Evolutionary conservation across 2,113 vertebrate species (phyloP).

Genomic region (Grammomys surdaster): DNA sequence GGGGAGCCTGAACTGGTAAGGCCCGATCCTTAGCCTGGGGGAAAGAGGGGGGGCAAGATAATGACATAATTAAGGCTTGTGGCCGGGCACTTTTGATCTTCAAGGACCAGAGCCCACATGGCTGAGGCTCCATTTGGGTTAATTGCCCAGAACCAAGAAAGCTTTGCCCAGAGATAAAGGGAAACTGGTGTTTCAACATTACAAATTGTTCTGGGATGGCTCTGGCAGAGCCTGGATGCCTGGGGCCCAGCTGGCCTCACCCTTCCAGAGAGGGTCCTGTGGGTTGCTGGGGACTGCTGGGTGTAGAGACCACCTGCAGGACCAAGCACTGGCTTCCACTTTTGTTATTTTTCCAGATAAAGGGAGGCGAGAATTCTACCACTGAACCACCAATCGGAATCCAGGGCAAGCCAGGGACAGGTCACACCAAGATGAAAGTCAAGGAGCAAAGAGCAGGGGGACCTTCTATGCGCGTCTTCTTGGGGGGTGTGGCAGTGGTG

Average conservation of each 20-base stretch:
- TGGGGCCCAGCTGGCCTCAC: not conserved
- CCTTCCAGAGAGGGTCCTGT: not conserved
- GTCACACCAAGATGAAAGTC: not conserved
- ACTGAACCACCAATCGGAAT: not conserved
- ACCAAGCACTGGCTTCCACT: rapidly evolving
- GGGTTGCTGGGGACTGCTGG: not conserved
- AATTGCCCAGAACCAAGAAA: slow-evolving; percentile 67
- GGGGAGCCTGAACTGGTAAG: slow-evolving; percentile 67
- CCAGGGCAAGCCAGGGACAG: not conserved
- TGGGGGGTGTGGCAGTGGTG: not conserved
- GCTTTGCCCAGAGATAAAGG: slow-evolving; percentile 69
- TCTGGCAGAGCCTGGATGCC: slow-evolving; percentile 10
- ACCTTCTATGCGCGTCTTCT: not conserved
- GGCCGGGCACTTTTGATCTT: slow-evolving; percentile 62
- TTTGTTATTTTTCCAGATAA: not conserved
- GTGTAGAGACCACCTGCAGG: not conserved
- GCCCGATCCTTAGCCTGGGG: slow-evolving; percentile 50
- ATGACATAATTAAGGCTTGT: slow-evolving; percentile 65
- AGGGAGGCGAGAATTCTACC: not conserved
- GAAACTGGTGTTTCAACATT: not conserved
- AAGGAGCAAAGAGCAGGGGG: too few relatives aligned
- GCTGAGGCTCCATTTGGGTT: slow-evolving; percentile 41
- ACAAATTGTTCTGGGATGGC: slow-evolving; percentile 60
- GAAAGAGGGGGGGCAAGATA: not conserved
- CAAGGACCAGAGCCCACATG: slow-evolving; percentile 57